Evolutionary conservation across 2,797 vertebrate species (phyloP), one percentile per base, ranked within the genome.

Genomic region (Peromyscus eremicus): DNA sequence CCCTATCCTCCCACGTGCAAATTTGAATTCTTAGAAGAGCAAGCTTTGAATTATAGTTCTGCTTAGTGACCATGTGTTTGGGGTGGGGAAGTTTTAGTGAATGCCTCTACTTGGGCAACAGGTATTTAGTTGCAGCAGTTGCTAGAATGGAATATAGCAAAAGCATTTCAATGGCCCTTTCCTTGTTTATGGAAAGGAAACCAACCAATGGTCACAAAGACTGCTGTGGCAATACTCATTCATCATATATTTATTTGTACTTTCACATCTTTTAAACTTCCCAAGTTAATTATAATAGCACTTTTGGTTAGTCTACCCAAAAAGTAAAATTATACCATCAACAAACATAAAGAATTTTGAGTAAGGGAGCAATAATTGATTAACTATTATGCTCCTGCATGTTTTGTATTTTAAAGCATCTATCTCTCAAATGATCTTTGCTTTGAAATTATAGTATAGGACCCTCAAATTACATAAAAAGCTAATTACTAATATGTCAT

Each of bases 351-450:
- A 90, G 71, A 92, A 73, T 52, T 7, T 71, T 60, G 82, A 25
- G 83, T 84, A 27, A 52, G 40, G 19, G 70, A 49, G 17, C 83
- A 97, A 68, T 76, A 94, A 94, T 46, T 90, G 52, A 27, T 75
- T 88, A 91, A 68, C 87, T 95, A 79, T 90, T 88, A 75, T 85
- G 52, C 55, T 11, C n/a, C 23, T 71, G 27, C 5, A 46, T 82
- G 90, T 79, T 94, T 94, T 81, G 82, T 52, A 92, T 88, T 86
- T 94, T 85, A 94, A n/a, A 92, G 25, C n/a, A 80, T 87, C 40
- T 89, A 73, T 91, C 76, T 85, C n/a, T 95, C 82, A 95, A 93
- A 88, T 79, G 19, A 68, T 94, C 92, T 95, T 70, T 91, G 34
- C 62, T 86, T 95, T 95, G 32, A 92, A 94, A 94, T 95, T 87